Conservation (phyloP, 2,113 vertebrate species). For the Equus quagga region DNA sequence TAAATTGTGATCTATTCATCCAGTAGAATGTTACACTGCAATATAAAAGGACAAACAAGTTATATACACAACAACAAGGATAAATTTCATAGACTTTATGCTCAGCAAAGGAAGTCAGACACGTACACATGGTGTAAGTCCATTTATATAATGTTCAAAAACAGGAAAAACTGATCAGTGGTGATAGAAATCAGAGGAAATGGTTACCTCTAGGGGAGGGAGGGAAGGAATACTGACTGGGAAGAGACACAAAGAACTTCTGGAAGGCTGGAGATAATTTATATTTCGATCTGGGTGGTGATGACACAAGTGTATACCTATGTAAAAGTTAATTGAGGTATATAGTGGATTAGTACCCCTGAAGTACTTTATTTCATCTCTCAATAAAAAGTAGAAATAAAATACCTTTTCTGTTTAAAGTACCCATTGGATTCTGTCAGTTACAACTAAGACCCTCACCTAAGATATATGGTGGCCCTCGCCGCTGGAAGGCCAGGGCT, state of each 20-base stretch:
- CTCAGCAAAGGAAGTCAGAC: conserved; percentile 16
- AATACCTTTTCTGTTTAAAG: conserved; percentile 45
- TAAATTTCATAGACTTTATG: neutral
- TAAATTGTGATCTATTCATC: neutral
- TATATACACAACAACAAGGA: neutral
- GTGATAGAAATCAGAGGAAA: conserved; percentile 22
- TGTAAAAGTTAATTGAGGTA: neutral
- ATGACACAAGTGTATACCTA: neutral
- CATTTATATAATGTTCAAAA: conserved; percentile 21
- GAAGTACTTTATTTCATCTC: neutral
- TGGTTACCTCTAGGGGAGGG: neutral
- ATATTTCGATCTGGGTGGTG: neutral
- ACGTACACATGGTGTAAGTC: neutral
- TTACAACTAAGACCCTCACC: neutral
- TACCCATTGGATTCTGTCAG: neutral
- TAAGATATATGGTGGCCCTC: neutral
- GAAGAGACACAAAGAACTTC: conserved; percentile 48
- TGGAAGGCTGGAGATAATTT: conserved; percentile 12
- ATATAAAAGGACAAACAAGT: neutral
- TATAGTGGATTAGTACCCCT: neutral
- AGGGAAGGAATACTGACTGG: neutral
- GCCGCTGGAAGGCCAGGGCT: neutral
- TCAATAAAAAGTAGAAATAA: conserved; percentile 37
- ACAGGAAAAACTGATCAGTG: conserved; percentile 47
- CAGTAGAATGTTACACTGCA: neutral